Conservation (phyloP, 1,140 invertebrate species). For the Drosophila busckii region DNA sequence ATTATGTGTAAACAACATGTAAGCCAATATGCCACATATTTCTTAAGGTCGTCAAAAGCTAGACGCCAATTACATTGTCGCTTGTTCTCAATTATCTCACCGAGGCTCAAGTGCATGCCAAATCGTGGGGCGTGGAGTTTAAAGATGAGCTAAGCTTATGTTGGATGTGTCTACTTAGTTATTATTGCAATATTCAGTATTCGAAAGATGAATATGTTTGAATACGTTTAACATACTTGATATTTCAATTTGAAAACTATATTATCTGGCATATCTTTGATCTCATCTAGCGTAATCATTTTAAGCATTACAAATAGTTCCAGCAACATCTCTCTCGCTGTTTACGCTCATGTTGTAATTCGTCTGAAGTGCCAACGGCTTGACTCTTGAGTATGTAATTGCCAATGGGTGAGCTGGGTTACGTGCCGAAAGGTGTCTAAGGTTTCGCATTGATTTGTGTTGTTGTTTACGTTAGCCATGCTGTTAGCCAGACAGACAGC, state of each 20-base stretch:
- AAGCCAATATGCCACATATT: slow-evolving; percentile 35
- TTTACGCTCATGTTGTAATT: background rate
- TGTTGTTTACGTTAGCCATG: no score
- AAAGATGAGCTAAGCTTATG: slow-evolving; percentile 13
- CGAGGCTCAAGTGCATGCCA: slow-evolving; percentile 25
- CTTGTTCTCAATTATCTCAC: slow-evolving; percentile 18
- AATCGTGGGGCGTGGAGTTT: slow-evolving; percentile 39
- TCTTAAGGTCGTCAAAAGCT: slow-evolving; percentile 58
- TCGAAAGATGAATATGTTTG: no score
- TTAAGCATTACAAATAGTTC: no score
- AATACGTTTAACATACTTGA: no score
- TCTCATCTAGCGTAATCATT: no score
- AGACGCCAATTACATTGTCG: slow-evolving; percentile 55
- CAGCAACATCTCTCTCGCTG: no score
- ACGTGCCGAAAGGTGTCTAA: slow-evolving; percentile 46
- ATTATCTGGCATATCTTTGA: no score
- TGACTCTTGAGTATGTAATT: slow-evolving; percentile 28
- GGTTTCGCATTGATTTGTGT: slow-evolving; percentile 37
- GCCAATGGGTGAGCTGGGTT: slow-evolving; percentile 22
- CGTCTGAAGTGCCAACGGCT: background rate
- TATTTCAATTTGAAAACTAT: no score
- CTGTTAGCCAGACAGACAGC: slow-evolving; percentile 47
- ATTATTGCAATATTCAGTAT: no score
- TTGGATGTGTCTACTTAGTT: no score
- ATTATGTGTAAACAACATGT: slow-evolving; percentile 16